Evolutionary conservation across 2,797 vertebrate species (phyloP), one percentile per base, ranked within the genome.

Genomic region (Syncerus caffer): DNA sequence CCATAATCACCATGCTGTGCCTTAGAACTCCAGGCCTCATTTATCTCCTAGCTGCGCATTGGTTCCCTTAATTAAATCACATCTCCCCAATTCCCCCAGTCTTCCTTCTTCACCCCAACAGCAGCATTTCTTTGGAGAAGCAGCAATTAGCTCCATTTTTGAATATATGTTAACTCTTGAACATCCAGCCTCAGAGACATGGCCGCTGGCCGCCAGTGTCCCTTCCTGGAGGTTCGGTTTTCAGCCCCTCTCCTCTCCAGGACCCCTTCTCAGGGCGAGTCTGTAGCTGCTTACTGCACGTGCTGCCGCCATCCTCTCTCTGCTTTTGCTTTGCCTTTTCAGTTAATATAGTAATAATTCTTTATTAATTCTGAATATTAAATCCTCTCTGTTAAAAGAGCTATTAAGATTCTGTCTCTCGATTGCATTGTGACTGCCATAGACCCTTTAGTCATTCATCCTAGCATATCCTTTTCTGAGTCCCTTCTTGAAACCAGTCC

Each of bases 161-260:
- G n/a, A 96, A 80, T 67, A 15, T 58, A 4, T 10, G 25, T 42
- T 23, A 47, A 51, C 31, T 7, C 1, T 62, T 29, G 9, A 2
- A 64, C 64, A 45, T 67, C 16, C 27, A 90, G 45, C n/a, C 16
- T 51, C 25, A 25, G 71, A 42, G 38, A 42, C 71, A 14, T 2
- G 38, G 21, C 71, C 0, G 0, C 21, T 0, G 21, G 21, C 6
- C 1, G 21, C 25, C 31, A 58, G 25, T 3, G 2, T 14, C 16
- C 2, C 29, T 11, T 79, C 50, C 29, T 25, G 12, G 23, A 14
- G 29, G 12, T 17, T 57, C 9, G 11, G 23, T 6, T 25, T 58
- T 19, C 19, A 45, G 11, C 16, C 38, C 8, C 25, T 15, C 4
- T 8, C 12, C 23, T n/a, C 23, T 60, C 29, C 16, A 42, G 27